These are phyloP conservation scores for Esperia sulphurella DNA, from an alignment of 2,888 invertebrate genomes.

Conservation along the genomic window DNA sequence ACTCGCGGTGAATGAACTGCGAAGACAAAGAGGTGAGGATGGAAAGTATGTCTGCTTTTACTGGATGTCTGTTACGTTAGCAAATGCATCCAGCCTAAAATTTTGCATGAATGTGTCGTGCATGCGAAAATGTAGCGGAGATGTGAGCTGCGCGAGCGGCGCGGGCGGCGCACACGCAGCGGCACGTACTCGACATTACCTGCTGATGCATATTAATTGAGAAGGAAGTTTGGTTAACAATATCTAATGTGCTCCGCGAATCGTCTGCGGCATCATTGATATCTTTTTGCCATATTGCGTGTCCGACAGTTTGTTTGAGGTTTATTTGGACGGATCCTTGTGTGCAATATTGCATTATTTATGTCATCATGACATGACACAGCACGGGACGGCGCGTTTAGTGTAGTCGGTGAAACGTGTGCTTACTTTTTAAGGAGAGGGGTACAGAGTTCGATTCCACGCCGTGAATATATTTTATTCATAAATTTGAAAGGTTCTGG, in stretches of 20 bases:
- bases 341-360: slow-evolving; percentile 64
- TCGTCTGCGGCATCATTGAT: slow-evolving; percentile 67
- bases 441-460: too few relatives aligned
- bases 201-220: slow-evolving; percentile 75
- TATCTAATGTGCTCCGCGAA: slow-evolving; percentile 74
- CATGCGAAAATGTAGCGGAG: slow-evolving; percentile 59
- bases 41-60: slow-evolving; percentile 62
- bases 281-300: slow-evolving; percentile 52
- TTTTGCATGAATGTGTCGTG: slow-evolving; percentile 76
- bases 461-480: too few relatives aligned
- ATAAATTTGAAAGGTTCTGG: too few relatives aligned
- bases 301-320: slow-evolving; percentile 51
- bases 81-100: slow-evolving; percentile 77
- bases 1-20: slow-evolving; percentile 37
- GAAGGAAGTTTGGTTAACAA: slow-evolving; percentile 79
- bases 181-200: slow-evolving; percentile 71
- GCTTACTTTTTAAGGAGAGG: too few relatives aligned
- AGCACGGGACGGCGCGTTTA: too few relatives aligned
- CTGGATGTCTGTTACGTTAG: slow-evolving; percentile 58
- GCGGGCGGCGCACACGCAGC: slow-evolving; percentile 42
- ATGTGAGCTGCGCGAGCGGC: slow-evolving; percentile 28
- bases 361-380: slow-evolving; percentile 28
- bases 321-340: slow-evolving; percentile 59
- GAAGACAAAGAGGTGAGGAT: slow-evolving; percentile 57
- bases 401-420: too few relatives aligned